A percentile compares a stretch with the other conserved stretches of the same genome.
phyloP scores from a whole-genome alignment of 2,888 invertebrate species.

The Fragum fragum region DNA sequence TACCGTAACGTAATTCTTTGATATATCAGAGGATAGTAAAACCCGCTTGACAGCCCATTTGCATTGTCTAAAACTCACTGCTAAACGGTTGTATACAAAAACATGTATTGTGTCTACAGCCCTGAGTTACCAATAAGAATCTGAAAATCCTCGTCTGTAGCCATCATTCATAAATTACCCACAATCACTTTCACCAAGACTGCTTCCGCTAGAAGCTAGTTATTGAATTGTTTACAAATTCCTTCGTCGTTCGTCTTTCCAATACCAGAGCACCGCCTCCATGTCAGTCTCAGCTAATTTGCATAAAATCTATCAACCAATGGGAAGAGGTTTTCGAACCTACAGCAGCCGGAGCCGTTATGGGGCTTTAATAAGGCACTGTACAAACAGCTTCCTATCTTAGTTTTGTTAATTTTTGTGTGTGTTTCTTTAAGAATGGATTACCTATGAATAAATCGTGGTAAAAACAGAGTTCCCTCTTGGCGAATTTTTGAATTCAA shows the following conservation, averaged over 20 bases:
- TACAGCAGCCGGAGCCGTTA: conserved; percentile 7
- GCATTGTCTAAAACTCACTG: too few species aligned
- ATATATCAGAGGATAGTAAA: too few species aligned
- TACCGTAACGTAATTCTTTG: too few species aligned
- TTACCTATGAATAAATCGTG: conserved; percentile 8
- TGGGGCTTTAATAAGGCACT: conserved; percentile 15
- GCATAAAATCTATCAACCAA: conserved; percentile 18
- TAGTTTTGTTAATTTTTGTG: conserved; percentile 30
- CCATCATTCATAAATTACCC: conserved; percentile 17
- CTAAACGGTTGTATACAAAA: too few species aligned
- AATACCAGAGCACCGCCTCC: neutral
- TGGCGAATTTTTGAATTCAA: neutral
- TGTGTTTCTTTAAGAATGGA: conserved; percentile 23
- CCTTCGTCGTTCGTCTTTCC: conserved; percentile 26
- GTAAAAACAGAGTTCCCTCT: neutral
- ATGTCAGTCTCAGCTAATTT: conserved; percentile 25
- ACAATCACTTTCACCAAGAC: conserved; percentile 6
- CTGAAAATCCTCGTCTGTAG: conserved; percentile 10
- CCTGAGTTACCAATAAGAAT: neutral
- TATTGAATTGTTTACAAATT: conserved; percentile 36
- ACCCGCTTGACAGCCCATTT: too few species aligned
- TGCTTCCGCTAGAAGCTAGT: conserved; percentile 18
- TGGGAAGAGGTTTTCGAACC: neutral
- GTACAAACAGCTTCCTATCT: conserved; percentile 18
- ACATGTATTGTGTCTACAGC: neutral